A percentile compares a stretch with the other conserved stretches of the same genome.
Conservation (phyloP, 2,113 vertebrate genomes). For the Sylvilagus bachmani region DNA sequence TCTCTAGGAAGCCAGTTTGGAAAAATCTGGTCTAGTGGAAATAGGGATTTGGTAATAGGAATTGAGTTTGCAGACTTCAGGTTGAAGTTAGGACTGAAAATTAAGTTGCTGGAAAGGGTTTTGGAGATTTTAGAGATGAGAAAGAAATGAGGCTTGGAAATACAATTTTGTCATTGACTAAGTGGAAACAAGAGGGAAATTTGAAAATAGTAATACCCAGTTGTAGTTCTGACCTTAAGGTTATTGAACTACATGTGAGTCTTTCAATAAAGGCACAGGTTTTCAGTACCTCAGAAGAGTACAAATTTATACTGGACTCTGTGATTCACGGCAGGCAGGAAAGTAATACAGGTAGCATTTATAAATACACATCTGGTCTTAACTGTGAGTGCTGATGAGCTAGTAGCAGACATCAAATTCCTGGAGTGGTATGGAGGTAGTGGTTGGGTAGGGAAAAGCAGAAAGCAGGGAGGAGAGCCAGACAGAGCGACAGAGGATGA, state of each 20-base stretch:
- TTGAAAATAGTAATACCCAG: neutral
- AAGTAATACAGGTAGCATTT: neutral
- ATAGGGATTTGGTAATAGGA: conserved; percentile 28
- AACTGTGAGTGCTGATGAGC: neutral
- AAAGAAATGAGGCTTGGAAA: conserved; percentile 24
- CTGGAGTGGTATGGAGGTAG: neutral
- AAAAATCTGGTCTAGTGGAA: conserved; percentile 31
- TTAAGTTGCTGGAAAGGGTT: neutral
- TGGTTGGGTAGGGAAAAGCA: neutral
- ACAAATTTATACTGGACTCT: neutral
- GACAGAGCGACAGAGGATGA: neutral
- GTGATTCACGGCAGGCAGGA: neutral
- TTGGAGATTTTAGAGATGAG: conserved; percentile 18
- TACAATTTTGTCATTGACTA: conserved; percentile 18
- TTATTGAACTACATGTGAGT: neutral
- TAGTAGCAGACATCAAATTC: neutral
- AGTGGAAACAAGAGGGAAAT: conserved; percentile 49
- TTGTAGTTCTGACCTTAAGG: conserved; percentile 24
- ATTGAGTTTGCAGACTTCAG: neutral
- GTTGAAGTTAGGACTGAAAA: conserved; percentile 40
- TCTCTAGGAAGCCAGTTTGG: neutral
- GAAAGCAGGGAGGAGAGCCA: neutral
- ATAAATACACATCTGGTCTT: neutral
- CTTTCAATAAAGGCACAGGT: conserved; percentile 12
- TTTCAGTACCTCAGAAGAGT: neutral